phyloP scores from a whole-genome alignment of 2,888 invertebrate species.

The Oscheius sp. region DNA sequence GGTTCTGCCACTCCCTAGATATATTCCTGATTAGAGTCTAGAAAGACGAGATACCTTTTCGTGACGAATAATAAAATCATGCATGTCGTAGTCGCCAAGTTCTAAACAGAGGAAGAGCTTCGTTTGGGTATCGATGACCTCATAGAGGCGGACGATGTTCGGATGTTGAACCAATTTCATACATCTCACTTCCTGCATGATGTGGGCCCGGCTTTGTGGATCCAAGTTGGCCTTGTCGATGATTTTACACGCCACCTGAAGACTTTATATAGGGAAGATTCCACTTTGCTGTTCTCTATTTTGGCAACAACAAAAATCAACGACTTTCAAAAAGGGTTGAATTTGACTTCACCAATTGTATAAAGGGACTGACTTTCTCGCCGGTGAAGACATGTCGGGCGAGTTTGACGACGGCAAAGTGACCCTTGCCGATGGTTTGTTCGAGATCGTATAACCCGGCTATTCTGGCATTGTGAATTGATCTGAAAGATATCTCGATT shows the following conservation, averaged over 20 bases:
- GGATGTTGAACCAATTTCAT: constrained; percentile 99
- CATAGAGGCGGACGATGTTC: constrained; percentile 95
- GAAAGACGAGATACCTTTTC: constrained; percentile 74
- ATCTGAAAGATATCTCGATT: constrained; percentile 10
- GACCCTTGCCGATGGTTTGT: constrained; percentile 95
- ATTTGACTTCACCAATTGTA: no score
- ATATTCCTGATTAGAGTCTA: not conserved
- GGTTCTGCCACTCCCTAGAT: constrained; percentile 77
- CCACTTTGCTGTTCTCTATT: not conserved
- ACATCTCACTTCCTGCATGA: constrained; percentile 88
- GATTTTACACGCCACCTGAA: constrained; percentile 77
- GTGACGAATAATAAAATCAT: constrained; percentile 96
- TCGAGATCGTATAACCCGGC: constrained; percentile 92
- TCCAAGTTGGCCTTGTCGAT: constrained; percentile 98
- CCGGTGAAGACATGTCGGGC: constrained; percentile 98
- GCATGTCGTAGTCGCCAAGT: constrained; percentile 96
- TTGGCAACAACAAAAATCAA: not conserved
- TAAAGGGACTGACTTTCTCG: constrained; percentile 94
- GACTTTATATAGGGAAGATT: no score
- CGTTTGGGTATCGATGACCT: constrained; percentile 94
- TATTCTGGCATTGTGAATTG: constrained; percentile 52
- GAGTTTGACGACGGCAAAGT: constrained; percentile 97
- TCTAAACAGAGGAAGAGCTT: constrained; percentile 87
- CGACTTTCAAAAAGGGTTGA: constrained; percentile 72
- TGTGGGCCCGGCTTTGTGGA: constrained; percentile 91